Conservation (phyloP, 2,888 invertebrate species). For the Notodonta ziczac region DNA sequence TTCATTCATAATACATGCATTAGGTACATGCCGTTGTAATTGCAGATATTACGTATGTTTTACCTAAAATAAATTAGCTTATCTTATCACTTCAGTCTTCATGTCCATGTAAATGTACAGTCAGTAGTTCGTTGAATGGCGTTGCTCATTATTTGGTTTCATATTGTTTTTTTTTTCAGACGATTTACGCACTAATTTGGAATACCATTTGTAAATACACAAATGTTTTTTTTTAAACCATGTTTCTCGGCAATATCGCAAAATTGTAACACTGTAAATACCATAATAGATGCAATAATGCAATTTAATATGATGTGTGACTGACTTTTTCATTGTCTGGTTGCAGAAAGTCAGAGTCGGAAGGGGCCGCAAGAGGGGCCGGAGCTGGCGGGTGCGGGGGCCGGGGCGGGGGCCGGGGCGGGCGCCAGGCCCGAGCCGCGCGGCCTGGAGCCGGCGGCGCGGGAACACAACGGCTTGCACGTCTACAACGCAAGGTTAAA, state of each 20-base stretch:
- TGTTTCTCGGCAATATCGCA: not conserved
- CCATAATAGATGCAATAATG: not conserved
- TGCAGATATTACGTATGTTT: constrained; percentile 15
- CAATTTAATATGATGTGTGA: not conserved
- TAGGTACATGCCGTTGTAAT: not conserved
- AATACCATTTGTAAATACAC: not conserved
- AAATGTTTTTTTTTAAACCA: not conserved
- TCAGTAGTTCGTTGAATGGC: constrained; percentile 47
- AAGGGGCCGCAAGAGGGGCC: constrained; percentile 46
- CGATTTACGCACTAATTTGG: constrained; percentile 5
- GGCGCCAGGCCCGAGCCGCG: constrained; percentile 34
- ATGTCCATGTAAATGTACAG: constrained; percentile 44
- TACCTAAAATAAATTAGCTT: constrained; percentile 29
- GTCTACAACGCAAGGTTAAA: constrained; percentile 69
- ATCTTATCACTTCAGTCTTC: constrained; percentile 45
- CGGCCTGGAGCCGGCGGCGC: constrained; percentile 35
- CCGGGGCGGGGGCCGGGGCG: constrained; percentile 43
- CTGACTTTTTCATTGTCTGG: constrained; percentile 6
- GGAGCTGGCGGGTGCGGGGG: constrained; percentile 30
- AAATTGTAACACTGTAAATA: not conserved
- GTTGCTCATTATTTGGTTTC: constrained; percentile 29
- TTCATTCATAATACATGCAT: constrained; percentile 3
- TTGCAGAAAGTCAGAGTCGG: constrained; percentile 60
- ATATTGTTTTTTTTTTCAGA: constrained; percentile 21
- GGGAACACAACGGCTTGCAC: constrained; percentile 57